phyloP scores from a whole-genome alignment of 2,888 invertebrate genomes.

The Tyria jacobaeae region DNA sequence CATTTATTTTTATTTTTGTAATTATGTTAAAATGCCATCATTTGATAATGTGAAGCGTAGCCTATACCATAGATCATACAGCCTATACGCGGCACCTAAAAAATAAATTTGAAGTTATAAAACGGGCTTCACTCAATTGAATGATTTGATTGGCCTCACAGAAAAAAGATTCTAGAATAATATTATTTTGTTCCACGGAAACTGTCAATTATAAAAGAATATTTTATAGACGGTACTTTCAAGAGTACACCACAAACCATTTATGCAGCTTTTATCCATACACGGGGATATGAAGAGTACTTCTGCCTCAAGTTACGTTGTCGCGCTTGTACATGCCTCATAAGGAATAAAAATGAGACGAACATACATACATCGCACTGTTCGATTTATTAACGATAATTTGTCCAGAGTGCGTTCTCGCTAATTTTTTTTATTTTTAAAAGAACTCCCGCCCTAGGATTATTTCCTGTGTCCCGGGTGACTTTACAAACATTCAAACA shows the following conservation, averaged over 20 bases:
- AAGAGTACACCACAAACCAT: not conserved
- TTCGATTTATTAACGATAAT: not conserved
- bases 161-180: not conserved
- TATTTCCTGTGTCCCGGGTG: not conserved
- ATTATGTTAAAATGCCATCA: not conserved
- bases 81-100: no score
- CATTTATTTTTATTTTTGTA: no score
- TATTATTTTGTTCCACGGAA: not conserved
- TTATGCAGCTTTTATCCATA: slow-evolving; percentile 1
- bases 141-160: not conserved
- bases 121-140: not conserved
- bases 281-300: not conserved
- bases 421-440: no score
- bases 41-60: not conserved
- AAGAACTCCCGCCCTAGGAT: not conserved
- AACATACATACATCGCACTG: not conserved
- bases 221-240: not conserved
- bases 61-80: no score
- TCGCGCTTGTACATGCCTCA: no score
- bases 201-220: slow-evolving; percentile 23
- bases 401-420: not conserved
- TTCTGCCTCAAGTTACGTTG: no score
- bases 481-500: no score
- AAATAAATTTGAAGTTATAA: not conserved
- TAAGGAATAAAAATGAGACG: no score